Percentiles rank a stretch among this genome's conserved stretches.
Evolutionary conservation across 2,797 vertebrate species (phyloP).

Genomic region (Chanos chanos): DNA sequence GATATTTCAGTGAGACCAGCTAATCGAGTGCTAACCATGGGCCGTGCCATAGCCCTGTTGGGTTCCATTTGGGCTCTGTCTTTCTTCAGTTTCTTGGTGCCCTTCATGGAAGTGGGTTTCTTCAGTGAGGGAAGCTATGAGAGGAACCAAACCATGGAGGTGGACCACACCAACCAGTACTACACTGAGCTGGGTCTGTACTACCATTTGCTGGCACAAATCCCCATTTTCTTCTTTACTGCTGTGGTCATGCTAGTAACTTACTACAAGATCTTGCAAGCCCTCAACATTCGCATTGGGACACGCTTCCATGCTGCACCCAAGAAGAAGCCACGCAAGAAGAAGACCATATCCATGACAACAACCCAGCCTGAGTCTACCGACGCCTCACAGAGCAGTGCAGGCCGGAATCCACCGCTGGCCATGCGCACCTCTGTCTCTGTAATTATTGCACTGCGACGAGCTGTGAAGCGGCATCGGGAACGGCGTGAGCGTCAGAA

Average conservation of each 20-base stretch:
- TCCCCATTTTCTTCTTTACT: conserved; percentile 97
- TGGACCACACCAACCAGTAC: conserved; percentile 81
- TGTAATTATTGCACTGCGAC: conserved; percentile 92
- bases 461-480: conserved; percentile 93
- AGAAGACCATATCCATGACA: conserved; percentile 91
- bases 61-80: conserved; percentile 93
- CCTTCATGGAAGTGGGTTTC: conserved; percentile 97
- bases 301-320: conserved; percentile 91
- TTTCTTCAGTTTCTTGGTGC: conserved; percentile 92
- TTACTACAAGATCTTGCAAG: conserved; percentile 96
- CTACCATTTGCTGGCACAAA: conserved; percentile 95
- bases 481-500: conserved; percentile 94
- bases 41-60: conserved; percentile 87
- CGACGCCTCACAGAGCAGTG: conserved; percentile 83
- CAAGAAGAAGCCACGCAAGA: conserved; percentile 94
- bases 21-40: conserved; percentile 95
- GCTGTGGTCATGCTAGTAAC: conserved; percentile 95
- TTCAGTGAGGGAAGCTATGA: conserved; percentile 80
- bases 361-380: conserved; percentile 75
- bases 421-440: conserved; percentile 97
- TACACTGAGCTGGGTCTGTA: conserved; percentile 93
- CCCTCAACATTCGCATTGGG: conserved; percentile 96
- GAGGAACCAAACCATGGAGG: conserved; percentile 85
- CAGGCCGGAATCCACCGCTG: conserved; percentile 81
- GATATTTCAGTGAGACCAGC: conserved; percentile 98